Conservation (phyloP, 2,888 invertebrate species). For the Ptychoptera albimana region DNA sequence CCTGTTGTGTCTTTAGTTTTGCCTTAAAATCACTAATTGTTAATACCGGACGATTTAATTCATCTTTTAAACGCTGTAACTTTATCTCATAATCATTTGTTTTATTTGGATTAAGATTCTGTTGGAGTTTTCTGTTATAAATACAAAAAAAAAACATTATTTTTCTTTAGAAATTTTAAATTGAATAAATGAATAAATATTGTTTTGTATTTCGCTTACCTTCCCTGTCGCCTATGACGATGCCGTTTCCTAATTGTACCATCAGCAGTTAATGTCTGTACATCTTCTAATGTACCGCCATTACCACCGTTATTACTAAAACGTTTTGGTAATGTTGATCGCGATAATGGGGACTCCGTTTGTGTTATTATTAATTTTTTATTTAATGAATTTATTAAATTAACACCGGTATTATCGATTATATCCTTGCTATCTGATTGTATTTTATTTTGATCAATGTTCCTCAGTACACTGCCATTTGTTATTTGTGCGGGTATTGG, state of each 20-base stretch:
- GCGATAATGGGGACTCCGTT: conserved; percentile 24
- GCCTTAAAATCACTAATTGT: conserved; percentile 11
- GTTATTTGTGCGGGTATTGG: background rate
- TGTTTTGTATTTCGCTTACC: conserved; percentile 16
- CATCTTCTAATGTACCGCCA: conserved; percentile 27
- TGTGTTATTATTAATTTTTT: conserved; percentile 25
- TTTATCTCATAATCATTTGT: conserved; percentile 19
- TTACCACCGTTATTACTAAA: conserved; percentile 31
- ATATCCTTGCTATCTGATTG: conserved; percentile 32
- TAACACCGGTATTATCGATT: conserved; percentile 25
- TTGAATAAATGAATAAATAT: background rate
- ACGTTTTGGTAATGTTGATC: conserved; percentile 28
- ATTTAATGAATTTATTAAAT: conserved; percentile 22
- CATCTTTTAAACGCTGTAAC: conserved; percentile 22
- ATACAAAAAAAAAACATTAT: no score
- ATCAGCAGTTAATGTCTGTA: conserved; percentile 25
- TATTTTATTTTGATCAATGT: conserved; percentile 28
- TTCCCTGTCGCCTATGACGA: conserved; percentile 25
- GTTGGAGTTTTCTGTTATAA: background rate
- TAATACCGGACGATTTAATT: conserved; percentile 23
- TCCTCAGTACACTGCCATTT: conserved; percentile 12
- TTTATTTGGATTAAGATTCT: conserved; percentile 16
- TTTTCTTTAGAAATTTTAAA: no score
- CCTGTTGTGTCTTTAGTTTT: conserved; percentile 7
- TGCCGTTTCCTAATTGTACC: conserved; percentile 23